phyloP scores from a whole-genome alignment of 2,113 vertebrate species.

The Siphamia tubifer region DNA sequence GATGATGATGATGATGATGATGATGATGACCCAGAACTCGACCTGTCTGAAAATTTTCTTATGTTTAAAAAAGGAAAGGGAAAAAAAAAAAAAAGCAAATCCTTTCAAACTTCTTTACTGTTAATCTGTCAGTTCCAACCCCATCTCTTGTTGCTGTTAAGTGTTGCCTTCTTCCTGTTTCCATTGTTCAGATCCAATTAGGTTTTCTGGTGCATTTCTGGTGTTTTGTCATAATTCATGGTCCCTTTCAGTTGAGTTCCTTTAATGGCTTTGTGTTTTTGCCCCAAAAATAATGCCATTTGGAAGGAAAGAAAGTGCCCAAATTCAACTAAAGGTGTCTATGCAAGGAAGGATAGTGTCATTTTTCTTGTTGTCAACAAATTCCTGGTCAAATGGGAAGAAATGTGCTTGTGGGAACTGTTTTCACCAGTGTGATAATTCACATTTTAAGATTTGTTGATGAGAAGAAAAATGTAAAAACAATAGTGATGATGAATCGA shows the following conservation, averaged over 20 bases:
- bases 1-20: neutral
- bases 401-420: too few relatives aligned
- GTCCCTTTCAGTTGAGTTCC: neutral
- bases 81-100: too few relatives aligned
- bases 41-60: too few relatives aligned
- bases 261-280: neutral
- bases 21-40: too few relatives aligned
- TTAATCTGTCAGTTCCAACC: too few relatives aligned
- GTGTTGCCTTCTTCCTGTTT: neutral
- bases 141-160: too few relatives aligned
- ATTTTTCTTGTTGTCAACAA: neutral
- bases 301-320: conserved; percentile 18
- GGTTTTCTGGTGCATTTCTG: neutral
- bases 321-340: neutral
- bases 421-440: neutral
- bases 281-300: neutral
- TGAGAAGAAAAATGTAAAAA: neutral
- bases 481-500: too few relatives aligned
- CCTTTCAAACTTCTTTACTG: neutral
- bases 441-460: neutral
- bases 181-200: neutral
- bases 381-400: too few relatives aligned
- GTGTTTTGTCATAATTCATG: neutral
- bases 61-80: too few relatives aligned
- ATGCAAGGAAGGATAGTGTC: neutral